Conservation (phyloP, 2,113 vertebrate species). For the Seriola rivoliana region DNA sequence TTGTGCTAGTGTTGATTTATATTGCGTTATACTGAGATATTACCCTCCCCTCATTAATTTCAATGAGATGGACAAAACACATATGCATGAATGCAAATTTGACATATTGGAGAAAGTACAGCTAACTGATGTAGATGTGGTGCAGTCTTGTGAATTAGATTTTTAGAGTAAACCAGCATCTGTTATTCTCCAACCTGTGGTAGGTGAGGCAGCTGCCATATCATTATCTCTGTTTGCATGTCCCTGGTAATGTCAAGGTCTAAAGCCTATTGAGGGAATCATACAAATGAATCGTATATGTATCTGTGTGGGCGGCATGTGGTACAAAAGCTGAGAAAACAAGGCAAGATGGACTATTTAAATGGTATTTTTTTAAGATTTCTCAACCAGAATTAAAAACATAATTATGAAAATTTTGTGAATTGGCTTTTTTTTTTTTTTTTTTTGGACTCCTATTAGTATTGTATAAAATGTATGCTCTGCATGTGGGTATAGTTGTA, state of each 20-base stretch:
- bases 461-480: too few species aligned
- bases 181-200: not conserved
- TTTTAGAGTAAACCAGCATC: not conserved
- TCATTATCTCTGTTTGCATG: not conserved
- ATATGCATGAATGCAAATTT: conserved; percentile 33
- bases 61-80: not conserved
- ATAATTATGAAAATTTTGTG: not conserved
- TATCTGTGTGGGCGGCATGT: too few species aligned
- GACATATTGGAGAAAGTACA: conserved; percentile 14
- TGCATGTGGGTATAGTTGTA: too few species aligned
- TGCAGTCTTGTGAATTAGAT: not conserved
- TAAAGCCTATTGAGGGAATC: not conserved
- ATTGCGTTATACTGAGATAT: too few species aligned
- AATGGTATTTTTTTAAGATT: too few species aligned
- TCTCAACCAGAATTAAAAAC: not conserved
- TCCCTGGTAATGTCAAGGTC: not conserved
- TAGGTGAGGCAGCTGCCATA: not conserved
- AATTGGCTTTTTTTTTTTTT: not conserved
- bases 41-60: not conserved
- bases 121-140: not conserved
- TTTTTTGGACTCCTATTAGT: not conserved
- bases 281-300: too few species aligned
- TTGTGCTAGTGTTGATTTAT: not conserved
- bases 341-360: too few species aligned
- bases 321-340: not conserved